Percentiles rank a stretch among this genome's conserved stretches.
Conservation (phyloP, 35 echinoderm and acorn worm genomes). For the Eucidaris tribuloides region DNA sequence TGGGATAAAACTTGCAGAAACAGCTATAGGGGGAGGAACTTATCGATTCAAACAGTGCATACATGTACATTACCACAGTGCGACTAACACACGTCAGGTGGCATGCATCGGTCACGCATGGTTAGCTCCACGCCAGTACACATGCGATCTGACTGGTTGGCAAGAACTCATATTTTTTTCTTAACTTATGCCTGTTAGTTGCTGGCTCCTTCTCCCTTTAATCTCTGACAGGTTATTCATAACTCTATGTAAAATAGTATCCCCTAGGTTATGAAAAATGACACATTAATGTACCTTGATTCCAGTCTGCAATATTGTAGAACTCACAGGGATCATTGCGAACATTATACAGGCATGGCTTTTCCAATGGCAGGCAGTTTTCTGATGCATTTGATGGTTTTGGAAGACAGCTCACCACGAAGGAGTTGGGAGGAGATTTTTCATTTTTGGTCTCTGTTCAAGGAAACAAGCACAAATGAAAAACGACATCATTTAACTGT, state of each 20-base stretch:
- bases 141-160: too few species aligned
- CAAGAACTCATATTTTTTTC: too few species aligned
- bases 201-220: too few species aligned
- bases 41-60: too few species aligned
- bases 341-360: slow-evolving; percentile 79
- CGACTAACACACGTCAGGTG: too few species aligned
- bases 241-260: background rate
- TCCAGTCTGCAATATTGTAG: slow-evolving; percentile 77
- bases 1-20: too few species aligned
- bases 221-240: background rate
- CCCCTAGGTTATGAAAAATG: background rate
- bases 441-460: background rate
- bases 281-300: slow-evolving; percentile 54
- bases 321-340: slow-evolving; percentile 86
- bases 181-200: too few species aligned
- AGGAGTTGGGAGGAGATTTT: background rate
- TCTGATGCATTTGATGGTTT: slow-evolving; percentile 76
- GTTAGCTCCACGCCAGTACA: too few species aligned
- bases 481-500: too few species aligned
- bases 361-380: slow-evolving; percentile 62
- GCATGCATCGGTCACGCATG: too few species aligned
- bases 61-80: too few species aligned
- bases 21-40: too few species aligned
- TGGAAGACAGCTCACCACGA: slow-evolving; percentile 59
- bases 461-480: background rate